Evolutionary conservation across 2,888 invertebrate genomes (phyloP).

Genomic region (Calameuta filiformis): DNA sequence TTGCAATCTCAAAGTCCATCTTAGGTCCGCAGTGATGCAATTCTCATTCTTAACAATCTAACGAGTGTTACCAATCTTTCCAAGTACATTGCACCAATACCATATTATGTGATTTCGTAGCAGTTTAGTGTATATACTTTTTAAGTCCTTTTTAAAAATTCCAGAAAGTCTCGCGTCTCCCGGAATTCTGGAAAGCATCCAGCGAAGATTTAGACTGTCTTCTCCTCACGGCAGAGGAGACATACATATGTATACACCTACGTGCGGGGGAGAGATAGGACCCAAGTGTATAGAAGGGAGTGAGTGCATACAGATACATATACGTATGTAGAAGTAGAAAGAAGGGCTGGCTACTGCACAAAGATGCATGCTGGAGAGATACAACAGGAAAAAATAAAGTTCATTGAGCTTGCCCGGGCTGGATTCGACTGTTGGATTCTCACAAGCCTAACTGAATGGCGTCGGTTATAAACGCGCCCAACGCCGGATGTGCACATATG

Average conservation of each 20-base stretch:
- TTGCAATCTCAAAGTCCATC: neutral
- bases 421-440: neutral
- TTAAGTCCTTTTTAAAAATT: neutral
- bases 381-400: neutral
- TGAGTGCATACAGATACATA: neutral
- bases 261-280: neutral
- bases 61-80: neutral
- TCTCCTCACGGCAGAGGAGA: neutral
- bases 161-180: neutral
- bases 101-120: neutral
- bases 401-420: neutral
- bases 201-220: neutral
- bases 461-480: conserved; percentile 4
- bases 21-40: neutral
- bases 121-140: neutral
- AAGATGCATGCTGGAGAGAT: neutral
- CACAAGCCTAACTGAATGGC: neutral
- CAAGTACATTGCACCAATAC: neutral
- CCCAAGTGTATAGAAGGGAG: neutral
- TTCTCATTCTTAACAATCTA: neutral
- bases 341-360: neutral
- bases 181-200: neutral
- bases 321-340: neutral
- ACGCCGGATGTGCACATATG: conserved; percentile 5
- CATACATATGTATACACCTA: neutral